Evolutionary conservation across 35 echinoderm and acorn worm species (phyloP), one percentile per base, ranked within the genome.

Genomic region (Apostichopus japonicus): DNA sequence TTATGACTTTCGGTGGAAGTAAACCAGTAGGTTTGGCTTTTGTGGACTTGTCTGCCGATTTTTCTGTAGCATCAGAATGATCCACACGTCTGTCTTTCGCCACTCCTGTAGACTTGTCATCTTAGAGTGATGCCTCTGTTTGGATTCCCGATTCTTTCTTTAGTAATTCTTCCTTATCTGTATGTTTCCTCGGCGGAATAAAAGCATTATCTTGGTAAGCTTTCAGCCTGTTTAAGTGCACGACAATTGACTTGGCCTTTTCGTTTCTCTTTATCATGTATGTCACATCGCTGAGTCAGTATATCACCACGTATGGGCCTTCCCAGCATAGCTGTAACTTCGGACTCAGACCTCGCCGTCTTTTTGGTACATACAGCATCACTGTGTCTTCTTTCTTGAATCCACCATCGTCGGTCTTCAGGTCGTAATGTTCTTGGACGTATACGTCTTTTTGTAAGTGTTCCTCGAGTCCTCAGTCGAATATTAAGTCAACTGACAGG

Each of bases 201-300:
- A 0, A 33, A 16, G 19, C 79, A 19, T 87, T 56, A 4, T 16
- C 62, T 27, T 54, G 55, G 56, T n/a, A 87, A 63, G 56, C 1
- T 17, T 57, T 87, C 23, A 87, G 44, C 53, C 84, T 52, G 44
- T 87, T 33, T 8, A 57, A 23, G 16, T 87, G 84, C 23, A 87
- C 84, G 14, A 87, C 84, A 8, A 23, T 16, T 23, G 84, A 4
- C 24, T 87, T 87, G 57, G 17, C 19, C 14, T 70, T 59, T 2
- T 23, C 62, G 22, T 15, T 54, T 56, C 84, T 56, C 62, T 63
- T 59, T 57, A 87, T 65, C 15, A 57, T 57, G 23, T 19, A 87
- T 2, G 62, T 70, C 23, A 87, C 13, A 22, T 87, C 84, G 24
- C 56, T 63, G 53, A 87, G 53, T 23, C 57, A 17, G 9, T 87